A percentile compares a stretch with the other conserved stretches of the same genome.
Conservation (phyloP, 2,888 invertebrate species). For the Eupithecia dodoneata region DNA sequence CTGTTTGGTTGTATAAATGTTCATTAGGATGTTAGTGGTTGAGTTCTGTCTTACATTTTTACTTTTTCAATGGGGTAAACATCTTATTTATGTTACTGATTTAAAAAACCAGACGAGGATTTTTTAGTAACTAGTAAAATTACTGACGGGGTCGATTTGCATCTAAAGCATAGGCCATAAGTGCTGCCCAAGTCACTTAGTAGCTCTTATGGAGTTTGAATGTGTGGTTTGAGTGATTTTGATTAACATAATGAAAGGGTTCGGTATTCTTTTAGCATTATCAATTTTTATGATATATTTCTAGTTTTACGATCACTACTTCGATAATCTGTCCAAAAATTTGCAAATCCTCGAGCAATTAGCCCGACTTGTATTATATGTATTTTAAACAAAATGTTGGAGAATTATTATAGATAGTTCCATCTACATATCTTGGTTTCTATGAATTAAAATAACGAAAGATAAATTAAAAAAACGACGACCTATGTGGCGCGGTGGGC, state of each 20-base stretch:
- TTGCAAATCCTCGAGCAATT: background rate
- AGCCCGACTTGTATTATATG: background rate
- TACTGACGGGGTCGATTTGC: constrained; percentile 42
- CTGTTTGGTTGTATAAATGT: constrained; percentile 9
- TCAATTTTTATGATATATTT: background rate
- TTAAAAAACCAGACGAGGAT: background rate
- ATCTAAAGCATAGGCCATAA: constrained; percentile 50
- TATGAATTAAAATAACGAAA: background rate
- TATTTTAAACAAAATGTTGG: background rate
- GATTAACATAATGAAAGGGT: background rate
- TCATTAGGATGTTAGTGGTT: constrained; percentile 2
- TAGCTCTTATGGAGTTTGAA: constrained; percentile 13
- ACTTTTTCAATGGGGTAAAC: background rate
- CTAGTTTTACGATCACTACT: background rate
- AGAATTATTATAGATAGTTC: background rate
- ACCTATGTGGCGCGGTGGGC: too few relatives aligned
- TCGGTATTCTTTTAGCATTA: background rate
- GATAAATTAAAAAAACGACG: too few relatives aligned
- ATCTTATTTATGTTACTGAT: background rate
- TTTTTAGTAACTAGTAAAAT: constrained; percentile 4
- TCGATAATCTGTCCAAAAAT: background rate
- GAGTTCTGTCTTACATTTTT: background rate
- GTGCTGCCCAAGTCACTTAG: constrained; percentile 62
- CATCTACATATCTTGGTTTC: background rate
- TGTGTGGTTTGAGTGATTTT: background rate